Percentiles rank a stretch among this genome's conserved stretches.
phyloP scores from a whole-genome alignment of 2,888 invertebrate genomes.

The Plagodis dolabraria region DNA sequence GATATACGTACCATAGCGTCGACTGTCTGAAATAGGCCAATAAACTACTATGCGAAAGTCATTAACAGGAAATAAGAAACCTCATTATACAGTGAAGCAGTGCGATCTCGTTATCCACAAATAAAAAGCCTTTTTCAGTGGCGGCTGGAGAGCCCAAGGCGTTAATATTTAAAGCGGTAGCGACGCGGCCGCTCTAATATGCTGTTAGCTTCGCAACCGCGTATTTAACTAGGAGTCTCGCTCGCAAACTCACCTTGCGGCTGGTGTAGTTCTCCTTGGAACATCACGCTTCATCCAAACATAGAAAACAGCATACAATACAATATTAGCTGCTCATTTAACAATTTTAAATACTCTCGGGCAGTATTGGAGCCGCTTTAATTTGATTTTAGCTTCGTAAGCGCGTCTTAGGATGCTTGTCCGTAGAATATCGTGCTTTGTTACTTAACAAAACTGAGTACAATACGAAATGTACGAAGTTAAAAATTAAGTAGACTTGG shows the following conservation, averaged over 20 bases:
- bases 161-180: conserved; percentile 74
- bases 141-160: conserved; percentile 53
- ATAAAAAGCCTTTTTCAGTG: conserved; percentile 69
- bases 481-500: no score
- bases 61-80: conserved; percentile 69
- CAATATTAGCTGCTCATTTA: no score
- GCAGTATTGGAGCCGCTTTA: no score
- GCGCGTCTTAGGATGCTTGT: no score
- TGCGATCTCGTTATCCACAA: conserved; percentile 71
- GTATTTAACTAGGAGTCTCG: conserved; percentile 50
- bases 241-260: conserved; percentile 22
- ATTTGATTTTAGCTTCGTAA: no score
- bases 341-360: no score
- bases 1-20: conserved; percentile 32
- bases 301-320: no score
- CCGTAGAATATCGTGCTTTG: no score
- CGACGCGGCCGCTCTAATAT: conserved; percentile 72
- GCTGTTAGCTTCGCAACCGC: conserved; percentile 67
- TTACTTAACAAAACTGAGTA: no score
- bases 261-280: background rate
- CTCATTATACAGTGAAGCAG: conserved; percentile 63
- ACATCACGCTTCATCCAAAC: background rate
- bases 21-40: conserved; percentile 41
- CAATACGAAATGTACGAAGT: no score
- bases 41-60: conserved; percentile 63